These are phyloP conservation scores for Carduelis carduelis DNA, from an alignment of 2,797 vertebrate species.

Conservation along the genomic window DNA sequence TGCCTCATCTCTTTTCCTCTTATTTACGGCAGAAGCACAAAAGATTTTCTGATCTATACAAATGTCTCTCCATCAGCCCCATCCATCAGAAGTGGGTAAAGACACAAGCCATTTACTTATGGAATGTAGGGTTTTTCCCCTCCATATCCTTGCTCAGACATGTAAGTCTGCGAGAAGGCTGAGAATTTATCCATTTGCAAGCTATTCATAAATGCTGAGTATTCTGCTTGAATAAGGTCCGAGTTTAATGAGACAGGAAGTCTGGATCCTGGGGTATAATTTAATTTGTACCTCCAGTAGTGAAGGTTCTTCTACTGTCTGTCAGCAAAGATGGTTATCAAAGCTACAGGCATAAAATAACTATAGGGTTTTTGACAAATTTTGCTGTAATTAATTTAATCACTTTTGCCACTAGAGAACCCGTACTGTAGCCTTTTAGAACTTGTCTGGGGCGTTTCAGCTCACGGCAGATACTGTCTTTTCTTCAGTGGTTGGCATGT, in stretches of 20 bases:
- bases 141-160: background rate
- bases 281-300: background rate
- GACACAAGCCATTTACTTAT: background rate
- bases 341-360: background rate
- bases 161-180: background rate
- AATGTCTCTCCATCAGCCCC: background rate
- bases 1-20: background rate
- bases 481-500: background rate
- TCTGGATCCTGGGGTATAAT: background rate
- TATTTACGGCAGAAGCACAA: background rate
- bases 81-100: background rate
- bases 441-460: background rate
- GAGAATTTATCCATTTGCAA: background rate
- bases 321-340: background rate
- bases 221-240: background rate
- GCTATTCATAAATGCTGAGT: background rate
- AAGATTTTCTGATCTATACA: background rate
- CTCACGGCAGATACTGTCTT: background rate
- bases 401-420: no score
- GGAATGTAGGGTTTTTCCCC: background rate
- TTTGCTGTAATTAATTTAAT: background rate
- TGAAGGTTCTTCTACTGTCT: background rate
- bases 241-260: background rate
- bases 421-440: background rate
- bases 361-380: background rate